Base-by-base conservation (phyloP, 2,797 vertebrate genomes). In the Rallus crepitans region DNA sequence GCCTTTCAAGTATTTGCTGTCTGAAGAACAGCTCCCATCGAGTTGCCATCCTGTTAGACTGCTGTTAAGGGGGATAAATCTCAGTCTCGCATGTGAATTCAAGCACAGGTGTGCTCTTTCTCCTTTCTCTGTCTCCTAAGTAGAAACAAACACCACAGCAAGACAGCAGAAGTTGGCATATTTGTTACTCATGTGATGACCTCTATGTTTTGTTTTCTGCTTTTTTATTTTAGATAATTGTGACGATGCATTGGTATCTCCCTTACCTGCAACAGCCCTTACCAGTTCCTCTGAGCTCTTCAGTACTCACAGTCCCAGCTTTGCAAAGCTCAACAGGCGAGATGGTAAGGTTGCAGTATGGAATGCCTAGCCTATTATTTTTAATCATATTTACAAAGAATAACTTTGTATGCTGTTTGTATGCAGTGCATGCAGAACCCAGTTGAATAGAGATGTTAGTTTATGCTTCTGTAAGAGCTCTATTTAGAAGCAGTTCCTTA, bases 321-420 rank as follows among this genome's bases (percentile, higher is more conserved):
- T 98, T 91, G 98, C 98, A 73, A 98, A 98, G 57, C 98, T 99
- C 92, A 98, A 99, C 98, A 98, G 97, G 90, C 90, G 97, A 97
- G 98, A 98, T 64, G 99, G 99, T 99, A 97, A 98, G 98, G 81
- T 76, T 85, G 53, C 39, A 60, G 13, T 42, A 28, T 82, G 24
- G 93, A 93, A 69, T 47, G 15, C 45, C 53, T 93, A 66, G 92
- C 87, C 48, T 90, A 31, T 77, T 92, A 1, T 42, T 88, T 91
- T 90, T 83, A 88, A 77, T 85, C 48, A 60, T 30, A 40, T 64
- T 80, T 77, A 40, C n/a, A 48, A 79, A 69, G 28, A 92, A 72
- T 94, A 87, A 90, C 40, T 71, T 87, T 86, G 89, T 71, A 16
- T 78, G 47, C 37, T 75, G n/a, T 65, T 77, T 90, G 28, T 75